Conservation (phyloP, 2,888 invertebrate genomes). For the Antheraea yamamai region DNA sequence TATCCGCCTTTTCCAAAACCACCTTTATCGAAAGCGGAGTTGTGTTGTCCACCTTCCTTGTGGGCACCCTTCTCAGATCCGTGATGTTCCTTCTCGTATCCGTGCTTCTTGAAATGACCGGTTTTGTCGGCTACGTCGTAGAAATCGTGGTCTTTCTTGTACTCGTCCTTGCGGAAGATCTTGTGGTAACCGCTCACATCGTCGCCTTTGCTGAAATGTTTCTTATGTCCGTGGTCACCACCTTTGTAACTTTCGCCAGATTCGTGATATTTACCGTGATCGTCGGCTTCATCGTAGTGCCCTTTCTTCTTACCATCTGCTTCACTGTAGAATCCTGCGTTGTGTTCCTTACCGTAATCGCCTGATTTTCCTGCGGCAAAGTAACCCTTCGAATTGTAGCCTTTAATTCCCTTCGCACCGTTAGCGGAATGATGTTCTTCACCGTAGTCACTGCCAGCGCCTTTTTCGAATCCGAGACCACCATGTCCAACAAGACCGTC, state of each 20-base stretch:
- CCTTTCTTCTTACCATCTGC: constrained; percentile 79
- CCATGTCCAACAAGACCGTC: constrained; percentile 43
- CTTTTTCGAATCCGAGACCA: constrained; percentile 57
- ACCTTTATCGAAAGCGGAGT: constrained; percentile 76
- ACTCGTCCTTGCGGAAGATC: constrained; percentile 89
- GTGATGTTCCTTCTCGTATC: constrained; percentile 79
- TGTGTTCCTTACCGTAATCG: constrained; percentile 76
- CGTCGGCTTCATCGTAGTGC: constrained; percentile 77
- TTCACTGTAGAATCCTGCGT: constrained; percentile 78
- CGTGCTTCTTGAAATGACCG: constrained; percentile 85
- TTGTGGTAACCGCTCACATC: constrained; percentile 88
- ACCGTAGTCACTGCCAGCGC: constrained; percentile 74
- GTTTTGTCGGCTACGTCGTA: constrained; percentile 87
- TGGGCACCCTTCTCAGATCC: constrained; percentile 79
- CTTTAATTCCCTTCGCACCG: constrained; percentile 82
- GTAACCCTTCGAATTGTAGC: constrained; percentile 76
- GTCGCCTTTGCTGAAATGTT: constrained; percentile 85
- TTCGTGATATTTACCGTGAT: constrained; percentile 81
- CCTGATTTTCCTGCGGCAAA: constrained; percentile 82
- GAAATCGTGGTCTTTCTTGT: constrained; percentile 89
- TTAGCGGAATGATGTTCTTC: constrained; percentile 73
- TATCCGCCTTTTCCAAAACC: constrained; percentile 81
- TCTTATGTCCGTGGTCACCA: constrained; percentile 81
- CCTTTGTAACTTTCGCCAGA: constrained; percentile 79
- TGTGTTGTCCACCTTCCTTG: constrained; percentile 80